Percentiles rank a stretch among this genome's conserved stretches.
phyloP scores from a whole-genome alignment of 2,888 invertebrate genomes.

The Eumacrocentrus americanus region DNA sequence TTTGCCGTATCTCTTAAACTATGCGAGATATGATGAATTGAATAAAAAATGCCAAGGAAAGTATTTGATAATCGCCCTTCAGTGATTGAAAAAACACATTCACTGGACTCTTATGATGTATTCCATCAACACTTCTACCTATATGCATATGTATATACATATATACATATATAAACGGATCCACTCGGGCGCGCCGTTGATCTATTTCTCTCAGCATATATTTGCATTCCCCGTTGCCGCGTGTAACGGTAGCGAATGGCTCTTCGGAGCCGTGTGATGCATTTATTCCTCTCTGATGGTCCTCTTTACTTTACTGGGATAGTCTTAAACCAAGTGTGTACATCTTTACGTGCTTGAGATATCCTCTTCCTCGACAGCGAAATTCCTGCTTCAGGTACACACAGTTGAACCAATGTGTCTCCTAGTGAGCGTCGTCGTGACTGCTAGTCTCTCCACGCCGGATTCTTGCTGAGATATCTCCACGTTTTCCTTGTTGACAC shows the following conservation, averaged over 20 bases:
- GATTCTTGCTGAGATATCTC: conserved; percentile 33
- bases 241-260: background rate
- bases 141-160: no score
- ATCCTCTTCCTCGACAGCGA: background rate
- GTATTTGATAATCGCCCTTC: no score
- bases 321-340: background rate
- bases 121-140: no score
- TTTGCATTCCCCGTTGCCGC: background rate
- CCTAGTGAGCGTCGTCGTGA: conserved; percentile 22
- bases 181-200: background rate
- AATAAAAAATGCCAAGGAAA: background rate
- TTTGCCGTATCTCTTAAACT: background rate
- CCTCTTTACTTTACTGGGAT: background rate
- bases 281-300: background rate
- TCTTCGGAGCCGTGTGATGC: background rate
- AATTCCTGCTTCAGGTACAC: no score
- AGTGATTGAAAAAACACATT: background rate
- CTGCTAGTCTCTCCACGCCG: conserved; percentile 26
- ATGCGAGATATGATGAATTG: background rate
- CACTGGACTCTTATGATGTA: background rate
- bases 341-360: background rate
- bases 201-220: background rate
- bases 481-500: conserved; percentile 44
- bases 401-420: conserved; percentile 20
- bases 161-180: background rate